Evolutionary conservation across 2,113 vertebrate species (phyloP), one percentile per base, ranked within the genome.

Genomic region (Melanotaenia duboulayi): DNA sequence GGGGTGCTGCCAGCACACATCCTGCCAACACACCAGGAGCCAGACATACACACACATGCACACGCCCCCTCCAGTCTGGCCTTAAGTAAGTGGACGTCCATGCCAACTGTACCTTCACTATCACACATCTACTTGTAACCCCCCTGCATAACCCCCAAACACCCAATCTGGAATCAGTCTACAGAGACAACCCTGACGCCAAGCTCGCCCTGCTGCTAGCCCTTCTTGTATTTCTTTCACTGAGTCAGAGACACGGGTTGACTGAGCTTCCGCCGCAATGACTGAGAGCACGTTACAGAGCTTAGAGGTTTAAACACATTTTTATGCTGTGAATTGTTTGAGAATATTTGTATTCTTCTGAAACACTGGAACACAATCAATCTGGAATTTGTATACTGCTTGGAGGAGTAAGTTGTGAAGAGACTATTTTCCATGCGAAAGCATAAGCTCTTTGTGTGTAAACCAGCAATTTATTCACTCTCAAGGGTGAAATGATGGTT

Each of bases 121-220:
- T 46, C 62, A 42, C 50, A n/a, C 63, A 60, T 46, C 74, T 24
- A 24, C 4, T 71, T 48, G 1, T 70, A 46, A 55, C 48, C 62
- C 52, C 71, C 23, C 65, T 28, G 7, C 56, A 16, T 52, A 70
- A 82, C 73, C 86, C 79, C 81, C 16, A 22, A 69, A 80, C 80
- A 85, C 78, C 83, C 76, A 78, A 78, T 90, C 86, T 87, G 87
- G 83, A 85, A 68, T 76, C 61, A 2, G 78, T 82, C 65, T 61
- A 14, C 66, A 74, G 57, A 42, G 32, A 60, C 70, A 32, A n/a
- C 72, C 23, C 25, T 9, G 46, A 69, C 77, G 84, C 80, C 78
- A 71, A 66, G 46, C 67, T 42, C 1, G 25, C 74, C 71, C 83
- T 32, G 66, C 79, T 71, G 68, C 78, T 23, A 32, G 61, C 66